A percentile compares a stretch with the other conserved stretches of the same genome.
Conservation (phyloP, 2,888 invertebrate species). For the Leucoptera coffeella region DNA sequence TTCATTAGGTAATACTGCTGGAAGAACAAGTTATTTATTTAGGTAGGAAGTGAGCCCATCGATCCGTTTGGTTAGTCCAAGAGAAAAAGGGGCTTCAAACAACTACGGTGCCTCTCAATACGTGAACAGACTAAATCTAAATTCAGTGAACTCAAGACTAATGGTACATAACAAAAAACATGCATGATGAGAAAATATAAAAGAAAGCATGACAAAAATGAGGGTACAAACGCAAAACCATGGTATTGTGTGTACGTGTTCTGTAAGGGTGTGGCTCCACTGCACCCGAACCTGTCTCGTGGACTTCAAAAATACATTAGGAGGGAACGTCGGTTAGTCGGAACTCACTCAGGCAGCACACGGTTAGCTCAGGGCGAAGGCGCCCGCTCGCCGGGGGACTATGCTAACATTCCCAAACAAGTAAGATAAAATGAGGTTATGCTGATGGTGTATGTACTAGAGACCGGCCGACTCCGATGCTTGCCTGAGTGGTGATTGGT, state of each 20-base stretch:
- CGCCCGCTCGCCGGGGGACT: too few species aligned
- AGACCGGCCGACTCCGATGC: slow-evolving; percentile 55
- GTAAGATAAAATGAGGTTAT: slow-evolving; percentile 38
- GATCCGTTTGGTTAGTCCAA: too few species aligned
- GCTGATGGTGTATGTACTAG: slow-evolving; percentile 39
- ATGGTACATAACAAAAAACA: slow-evolving; percentile 40
- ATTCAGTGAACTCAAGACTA: too few species aligned
- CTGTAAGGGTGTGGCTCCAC: too few species aligned
- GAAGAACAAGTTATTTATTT: too few species aligned
- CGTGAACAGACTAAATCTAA: too few species aligned
- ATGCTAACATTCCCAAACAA: slow-evolving; percentile 35
- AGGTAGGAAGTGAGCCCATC: too few species aligned
- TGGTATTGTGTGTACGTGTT: too few species aligned
- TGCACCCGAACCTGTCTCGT: slow-evolving; percentile 19
- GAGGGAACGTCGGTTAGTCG: slow-evolving; percentile 26
- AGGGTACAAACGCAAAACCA: too few species aligned
- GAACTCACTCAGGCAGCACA: slow-evolving; percentile 53
- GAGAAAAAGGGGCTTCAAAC: too few species aligned
- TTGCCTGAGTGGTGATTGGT: slow-evolving; percentile 75
- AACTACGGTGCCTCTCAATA: too few species aligned
- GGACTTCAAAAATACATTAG: slow-evolving; percentile 53
- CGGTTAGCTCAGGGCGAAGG: slow-evolving; percentile 51
- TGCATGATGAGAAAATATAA: slow-evolving; percentile 20
- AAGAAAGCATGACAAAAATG: slow-evolving; percentile 39
- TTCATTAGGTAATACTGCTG: too few species aligned